Base-by-base conservation (phyloP, 2,113 vertebrate species). In the Brachyhypopomus occidentalis region DNA sequence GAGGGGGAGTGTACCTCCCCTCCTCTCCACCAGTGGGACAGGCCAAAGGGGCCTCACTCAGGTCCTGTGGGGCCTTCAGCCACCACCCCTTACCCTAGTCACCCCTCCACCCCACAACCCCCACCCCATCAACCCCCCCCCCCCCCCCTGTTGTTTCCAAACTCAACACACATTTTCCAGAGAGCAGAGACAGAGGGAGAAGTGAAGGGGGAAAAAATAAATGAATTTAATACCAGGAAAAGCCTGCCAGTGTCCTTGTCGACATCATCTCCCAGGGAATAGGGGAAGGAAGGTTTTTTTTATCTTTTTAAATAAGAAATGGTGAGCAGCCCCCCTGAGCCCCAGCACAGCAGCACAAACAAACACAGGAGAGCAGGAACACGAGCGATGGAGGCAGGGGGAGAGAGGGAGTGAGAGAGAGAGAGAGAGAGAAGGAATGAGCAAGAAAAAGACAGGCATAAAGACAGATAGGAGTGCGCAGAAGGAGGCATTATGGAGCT, bases 121-220 rank as follows among this genome's bases (percentile, higher is more conserved):
- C 9, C 30, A 38, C 66, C 6, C 72, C 23, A 77, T 63, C 36
- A 79, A 76, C 87, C 81, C 60, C 79, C 84, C 87, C 82, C 89
- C 75, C 87, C 84, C 87, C 77, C 64, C 55, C 4, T 64, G 87
- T 84, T 85, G 88, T 83, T 90, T 91, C 89, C 88, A 91, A 92
- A 93, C 91, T 89, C 89, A 91, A 90, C 89, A 92, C 90, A 93
- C 88, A 91, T 90, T 93, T 93, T 93, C 92, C 92, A 93, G 86
- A 87, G 77, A 88, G 86, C 85, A 79, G 48, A 8, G 84, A 79
- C 70, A 72, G 82, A n/a, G 86, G 52, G 75, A 16, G 62, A 62
- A 78, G 27, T 34, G 48, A 14, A 25, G 60, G 78, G 48, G 70
- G 75, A 52, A 58, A 62, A 27, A 11, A 62, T 41, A 56, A 80